These are phyloP conservation scores for Macroramphosus scolopax DNA, from an alignment of 2,797 vertebrate species.

Conservation along the genomic window DNA sequence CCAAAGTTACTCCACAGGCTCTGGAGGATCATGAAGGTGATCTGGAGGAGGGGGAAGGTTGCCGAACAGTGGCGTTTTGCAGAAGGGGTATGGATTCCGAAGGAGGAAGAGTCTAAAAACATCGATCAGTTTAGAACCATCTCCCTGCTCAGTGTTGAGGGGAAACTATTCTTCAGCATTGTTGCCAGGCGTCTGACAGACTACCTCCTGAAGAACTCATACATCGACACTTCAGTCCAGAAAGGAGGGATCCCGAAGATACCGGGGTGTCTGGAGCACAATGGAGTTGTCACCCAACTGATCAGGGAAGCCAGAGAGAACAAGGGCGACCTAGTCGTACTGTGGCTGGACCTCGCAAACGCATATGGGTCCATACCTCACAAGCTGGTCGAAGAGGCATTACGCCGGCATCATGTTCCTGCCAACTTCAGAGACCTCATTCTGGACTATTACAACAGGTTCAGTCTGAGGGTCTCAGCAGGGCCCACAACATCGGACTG, in stretches of 20 bases:
- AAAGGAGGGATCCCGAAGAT: not conserved
- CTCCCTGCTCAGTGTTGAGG: not conserved
- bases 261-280: no score
- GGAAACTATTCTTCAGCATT: not conserved
- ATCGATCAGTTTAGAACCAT: not conserved
- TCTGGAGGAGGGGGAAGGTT: not conserved
- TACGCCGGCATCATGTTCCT: no score
- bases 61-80: not conserved
- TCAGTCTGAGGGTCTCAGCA: no score
- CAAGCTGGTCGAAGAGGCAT: no score
- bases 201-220: not conserved
- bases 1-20: not conserved
- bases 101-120: not conserved
- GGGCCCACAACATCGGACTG: no score
- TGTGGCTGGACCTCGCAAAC: no score
- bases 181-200: not conserved
- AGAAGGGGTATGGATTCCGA: not conserved
- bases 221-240: not conserved
- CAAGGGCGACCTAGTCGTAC: no score
- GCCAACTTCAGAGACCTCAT: no score
- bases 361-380: no score
- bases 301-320: no score
- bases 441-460: no score
- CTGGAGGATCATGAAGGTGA: not conserved
- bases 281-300: no score